A percentile compares a stretch with the other conserved stretches of the same genome.
Evolutionary conservation across 2,888 invertebrate genomes (phyloP).

Genomic region (Portevinia maculata): DNA sequence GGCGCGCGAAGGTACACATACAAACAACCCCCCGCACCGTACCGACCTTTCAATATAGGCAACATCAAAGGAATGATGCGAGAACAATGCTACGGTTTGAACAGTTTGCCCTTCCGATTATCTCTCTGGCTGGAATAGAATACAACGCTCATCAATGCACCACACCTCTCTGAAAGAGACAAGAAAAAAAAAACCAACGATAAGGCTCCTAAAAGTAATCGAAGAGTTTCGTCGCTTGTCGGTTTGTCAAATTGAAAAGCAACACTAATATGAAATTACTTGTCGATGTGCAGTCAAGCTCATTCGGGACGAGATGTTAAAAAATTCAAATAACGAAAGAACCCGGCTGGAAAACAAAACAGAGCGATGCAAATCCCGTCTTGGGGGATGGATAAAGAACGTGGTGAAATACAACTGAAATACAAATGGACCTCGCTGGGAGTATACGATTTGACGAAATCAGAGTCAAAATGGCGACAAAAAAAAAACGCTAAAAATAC

Average conservation of each 20-base stretch:
- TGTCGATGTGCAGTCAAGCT: constrained; percentile 59
- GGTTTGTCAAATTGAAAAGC: constrained; percentile 68
- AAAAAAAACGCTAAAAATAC: constrained; percentile 32
- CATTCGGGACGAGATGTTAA: constrained; percentile 39
- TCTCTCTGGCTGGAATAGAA: constrained; percentile 14
- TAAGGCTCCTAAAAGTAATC: constrained; percentile 30
- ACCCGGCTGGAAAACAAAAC: constrained; percentile 2
- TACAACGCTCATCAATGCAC: neutral
- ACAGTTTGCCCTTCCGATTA: constrained; percentile 59
- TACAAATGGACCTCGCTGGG: constrained; percentile 54
- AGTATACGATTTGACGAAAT: constrained; percentile 52
- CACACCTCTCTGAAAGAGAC: constrained; percentile 8
- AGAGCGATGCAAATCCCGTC: constrained; percentile 1
- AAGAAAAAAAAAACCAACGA: constrained; percentile 1
- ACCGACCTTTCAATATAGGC: neutral
- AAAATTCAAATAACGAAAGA: constrained; percentile 55
- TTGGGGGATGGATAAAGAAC: neutral
- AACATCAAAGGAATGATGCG: constrained; percentile 66
- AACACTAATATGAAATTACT: constrained; percentile 65
- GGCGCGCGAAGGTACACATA: constrained; percentile 30
- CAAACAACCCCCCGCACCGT: neutral
- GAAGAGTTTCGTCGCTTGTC: constrained; percentile 11
- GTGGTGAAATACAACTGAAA: constrained; percentile 3
- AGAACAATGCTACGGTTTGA: constrained; percentile 39
- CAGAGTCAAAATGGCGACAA: constrained; percentile 43